Evolutionary conservation across 2,888 invertebrate genomes (phyloP).

Genomic region (Chymomyza amoena): DNA sequence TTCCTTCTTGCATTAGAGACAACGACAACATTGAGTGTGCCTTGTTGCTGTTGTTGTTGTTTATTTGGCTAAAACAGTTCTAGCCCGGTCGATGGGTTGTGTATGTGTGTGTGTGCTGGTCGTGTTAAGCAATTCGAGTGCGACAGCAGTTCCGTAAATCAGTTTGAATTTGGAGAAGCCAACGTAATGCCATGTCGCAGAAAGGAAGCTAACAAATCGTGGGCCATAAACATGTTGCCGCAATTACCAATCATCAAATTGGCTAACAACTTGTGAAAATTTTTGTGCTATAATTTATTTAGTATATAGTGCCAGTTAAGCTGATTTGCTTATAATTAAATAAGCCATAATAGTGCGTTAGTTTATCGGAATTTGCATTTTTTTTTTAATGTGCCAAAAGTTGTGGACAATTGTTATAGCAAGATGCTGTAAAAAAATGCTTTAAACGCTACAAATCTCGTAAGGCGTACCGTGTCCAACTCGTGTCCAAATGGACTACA

Average conservation of each 20-base stretch:
- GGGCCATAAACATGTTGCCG: neutral
- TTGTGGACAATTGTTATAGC: neutral
- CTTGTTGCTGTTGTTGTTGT: conserved; percentile 26
- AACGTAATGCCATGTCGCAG: conserved; percentile 30
- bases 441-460: neutral
- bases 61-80: conserved; percentile 60
- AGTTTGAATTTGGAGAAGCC: conserved; percentile 20
- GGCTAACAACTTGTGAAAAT: neutral
- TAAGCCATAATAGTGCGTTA: neutral
- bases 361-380: neutral
- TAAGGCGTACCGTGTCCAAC: neutral
- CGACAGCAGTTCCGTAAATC: neutral
- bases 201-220: conserved; percentile 3
- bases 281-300: neutral
- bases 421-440: neutral
- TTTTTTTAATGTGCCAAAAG: neutral
- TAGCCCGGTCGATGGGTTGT: conserved; percentile 26
- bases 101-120: neutral
- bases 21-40: conserved; percentile 29
- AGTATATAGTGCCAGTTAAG: neutral
- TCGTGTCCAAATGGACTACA: conserved; percentile 51
- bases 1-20: conserved; percentile 29
- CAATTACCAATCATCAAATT: neutral
- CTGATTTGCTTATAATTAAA: neutral
- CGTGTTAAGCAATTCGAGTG: conserved; percentile 2